phyloP scores from a whole-genome alignment of 2,888 invertebrate genomes.

The Philhelius pedissequus region DNA sequence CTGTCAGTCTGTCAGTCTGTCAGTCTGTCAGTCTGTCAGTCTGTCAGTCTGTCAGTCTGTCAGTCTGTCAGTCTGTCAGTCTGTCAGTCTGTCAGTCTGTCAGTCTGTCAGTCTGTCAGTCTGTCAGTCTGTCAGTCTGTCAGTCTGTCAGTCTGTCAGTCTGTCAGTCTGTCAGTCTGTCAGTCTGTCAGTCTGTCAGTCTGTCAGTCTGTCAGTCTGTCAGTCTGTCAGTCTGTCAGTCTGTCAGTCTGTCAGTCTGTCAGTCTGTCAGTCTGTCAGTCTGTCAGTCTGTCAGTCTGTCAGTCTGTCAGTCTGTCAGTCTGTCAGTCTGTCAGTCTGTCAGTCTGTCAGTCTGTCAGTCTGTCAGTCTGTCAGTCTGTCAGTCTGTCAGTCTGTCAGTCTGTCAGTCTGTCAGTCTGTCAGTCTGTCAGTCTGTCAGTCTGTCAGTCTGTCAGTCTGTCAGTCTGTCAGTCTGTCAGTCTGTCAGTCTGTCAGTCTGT shows the following conservation, averaged over 20 bases:
- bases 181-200: conserved; percentile 13
- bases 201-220: conserved; percentile 15
- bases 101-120: no score
- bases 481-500: conserved; percentile 15
- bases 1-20: no score
- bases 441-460: conserved; percentile 15
- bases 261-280: conserved; percentile 13
- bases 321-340: conserved; percentile 15
- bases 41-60: no score
- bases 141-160: conserved; percentile 13
- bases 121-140: no score
- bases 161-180: conserved; percentile 15
- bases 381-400: conserved; percentile 71
- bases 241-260: conserved; percentile 15
- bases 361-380: conserved; percentile 15
- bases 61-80: no score
- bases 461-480: conserved; percentile 12
- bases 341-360: conserved; percentile 13
- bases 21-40: no score
- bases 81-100: no score
- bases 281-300: conserved; percentile 15
- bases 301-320: conserved; percentile 13
- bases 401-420: conserved; percentile 15
- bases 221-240: conserved; percentile 13
- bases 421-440: conserved; percentile 13